phyloP scores from a whole-genome alignment of 2,888 invertebrate species.

The Monopis laevigella region DNA sequence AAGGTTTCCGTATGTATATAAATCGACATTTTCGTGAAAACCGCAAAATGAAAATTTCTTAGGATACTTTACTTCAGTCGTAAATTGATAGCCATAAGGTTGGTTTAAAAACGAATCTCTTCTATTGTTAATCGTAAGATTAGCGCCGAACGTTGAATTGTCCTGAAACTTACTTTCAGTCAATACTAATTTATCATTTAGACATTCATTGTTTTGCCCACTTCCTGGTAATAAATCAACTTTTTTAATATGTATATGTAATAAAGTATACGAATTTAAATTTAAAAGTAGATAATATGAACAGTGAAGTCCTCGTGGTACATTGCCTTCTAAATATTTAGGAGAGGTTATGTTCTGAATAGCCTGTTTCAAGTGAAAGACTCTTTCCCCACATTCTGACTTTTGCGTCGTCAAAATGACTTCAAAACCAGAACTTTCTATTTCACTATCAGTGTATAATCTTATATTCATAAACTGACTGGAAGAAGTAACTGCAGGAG shows the following conservation, averaged over 20 bases:
- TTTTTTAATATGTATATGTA: constrained; percentile 33
- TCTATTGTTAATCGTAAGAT: constrained; percentile 30
- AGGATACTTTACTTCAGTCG: constrained; percentile 18
- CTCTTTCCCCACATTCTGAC: constrained; percentile 39
- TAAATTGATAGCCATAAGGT: constrained; percentile 17
- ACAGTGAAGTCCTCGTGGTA: constrained; percentile 45
- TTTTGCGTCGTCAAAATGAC: constrained; percentile 59
- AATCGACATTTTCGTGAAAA: constrained; percentile 30
- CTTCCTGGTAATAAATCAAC: constrained; percentile 34
- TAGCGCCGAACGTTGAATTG: constrained; percentile 36
- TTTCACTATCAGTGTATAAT: constrained; percentile 71
- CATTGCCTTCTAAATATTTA: constrained; percentile 31
- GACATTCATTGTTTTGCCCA: constrained; percentile 29
- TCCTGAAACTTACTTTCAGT: constrained; percentile 20
- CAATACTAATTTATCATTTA: constrained; percentile 41
- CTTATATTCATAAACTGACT: constrained; percentile 70
- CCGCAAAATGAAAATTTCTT: constrained; percentile 34
- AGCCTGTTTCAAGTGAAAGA: constrained; percentile 24
- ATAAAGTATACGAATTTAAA: constrained; percentile 20
- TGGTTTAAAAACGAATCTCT: constrained; percentile 27
- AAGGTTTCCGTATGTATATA: constrained; percentile 33
- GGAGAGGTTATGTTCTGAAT: constrained; percentile 38
- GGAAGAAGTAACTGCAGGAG: constrained; percentile 67
- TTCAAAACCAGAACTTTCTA: constrained; percentile 71
- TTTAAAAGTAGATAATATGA: constrained; percentile 21